Conservation (phyloP, 2,888 invertebrate genomes). For the Eustalomyia histrio region DNA sequence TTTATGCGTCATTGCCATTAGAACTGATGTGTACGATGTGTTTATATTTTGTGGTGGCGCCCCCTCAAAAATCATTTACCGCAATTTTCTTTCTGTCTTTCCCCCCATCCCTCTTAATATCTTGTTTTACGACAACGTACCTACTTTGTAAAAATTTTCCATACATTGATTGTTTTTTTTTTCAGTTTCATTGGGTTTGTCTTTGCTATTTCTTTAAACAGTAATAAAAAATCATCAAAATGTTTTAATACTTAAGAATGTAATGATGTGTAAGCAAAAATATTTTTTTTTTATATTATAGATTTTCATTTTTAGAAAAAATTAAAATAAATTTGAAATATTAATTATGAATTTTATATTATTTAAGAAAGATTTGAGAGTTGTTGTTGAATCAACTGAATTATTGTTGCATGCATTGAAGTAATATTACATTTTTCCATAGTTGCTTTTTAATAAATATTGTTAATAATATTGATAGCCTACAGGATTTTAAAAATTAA, state of each 20-base stretch:
- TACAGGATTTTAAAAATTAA: no score
- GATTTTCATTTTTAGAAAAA: no score
- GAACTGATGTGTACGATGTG: neutral
- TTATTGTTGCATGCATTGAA: no score
- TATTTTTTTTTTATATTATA: no score
- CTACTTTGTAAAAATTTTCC: neutral
- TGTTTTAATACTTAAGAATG: neutral
- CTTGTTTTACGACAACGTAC: neutral
- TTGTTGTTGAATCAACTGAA: no score
- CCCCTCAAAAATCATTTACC: constrained; percentile 41
- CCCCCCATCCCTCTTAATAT: neutral
- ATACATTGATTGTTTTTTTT: neutral
- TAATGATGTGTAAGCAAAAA: neutral
- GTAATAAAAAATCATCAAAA: neutral
- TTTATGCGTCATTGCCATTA: constrained; percentile 49
- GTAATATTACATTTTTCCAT: no score
- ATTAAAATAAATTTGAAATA: no score
- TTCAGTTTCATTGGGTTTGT: neutral
- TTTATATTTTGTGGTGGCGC: constrained; percentile 5
- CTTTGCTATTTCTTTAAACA: neutral
- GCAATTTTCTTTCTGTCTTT: neutral
- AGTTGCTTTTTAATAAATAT: no score
- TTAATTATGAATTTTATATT: no score
- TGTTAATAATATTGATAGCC: no score
- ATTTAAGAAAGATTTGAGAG: no score